Percentiles rank a stretch among this genome's conserved stretches.
Evolutionary conservation across 2,113 vertebrate species (phyloP).

Genomic region (Mionectes macconnelli): DNA sequence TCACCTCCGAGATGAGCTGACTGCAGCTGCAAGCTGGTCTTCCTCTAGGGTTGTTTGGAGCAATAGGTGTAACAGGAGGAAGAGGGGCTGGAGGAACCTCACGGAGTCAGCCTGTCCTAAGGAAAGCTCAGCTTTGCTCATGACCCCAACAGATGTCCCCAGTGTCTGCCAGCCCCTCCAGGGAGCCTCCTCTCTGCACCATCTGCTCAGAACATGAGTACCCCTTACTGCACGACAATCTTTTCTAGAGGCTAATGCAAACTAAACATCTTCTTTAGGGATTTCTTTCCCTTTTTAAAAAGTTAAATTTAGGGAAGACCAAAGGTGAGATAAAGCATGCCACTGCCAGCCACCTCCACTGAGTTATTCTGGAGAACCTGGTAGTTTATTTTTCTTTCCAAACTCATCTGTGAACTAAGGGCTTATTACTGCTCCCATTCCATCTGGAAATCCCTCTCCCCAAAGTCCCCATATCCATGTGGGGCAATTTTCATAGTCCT

Average conservation of each 20-base stretch:
- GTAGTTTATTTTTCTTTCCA: neutral
- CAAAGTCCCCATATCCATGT: neutral
- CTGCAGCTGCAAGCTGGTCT: neutral
- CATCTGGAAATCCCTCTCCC: neutral
- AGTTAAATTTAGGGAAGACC: neutral
- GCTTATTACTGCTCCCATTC: neutral
- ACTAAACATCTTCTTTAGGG: neutral
- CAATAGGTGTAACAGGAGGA: neutral
- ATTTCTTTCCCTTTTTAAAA: neutral
- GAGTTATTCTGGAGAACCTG: neutral
- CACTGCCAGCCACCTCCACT: neutral
- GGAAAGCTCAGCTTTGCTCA: neutral
- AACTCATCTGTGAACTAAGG: neutral
- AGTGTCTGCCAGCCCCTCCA: neutral
- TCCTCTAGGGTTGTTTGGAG: neutral
- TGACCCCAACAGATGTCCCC: neutral
- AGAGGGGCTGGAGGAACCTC: fast-evolving
- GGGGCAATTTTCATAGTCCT: neutral
- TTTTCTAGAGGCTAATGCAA: neutral
- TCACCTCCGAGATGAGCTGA: neutral
- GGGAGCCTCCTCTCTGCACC: neutral
- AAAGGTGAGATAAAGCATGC: neutral
- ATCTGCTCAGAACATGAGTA: neutral
- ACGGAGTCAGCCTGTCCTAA: neutral
- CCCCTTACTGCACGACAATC: neutral